Evolutionary conservation across 2,113 vertebrate genomes (phyloP).

Genomic region (Pelodiscus sinensis): DNA sequence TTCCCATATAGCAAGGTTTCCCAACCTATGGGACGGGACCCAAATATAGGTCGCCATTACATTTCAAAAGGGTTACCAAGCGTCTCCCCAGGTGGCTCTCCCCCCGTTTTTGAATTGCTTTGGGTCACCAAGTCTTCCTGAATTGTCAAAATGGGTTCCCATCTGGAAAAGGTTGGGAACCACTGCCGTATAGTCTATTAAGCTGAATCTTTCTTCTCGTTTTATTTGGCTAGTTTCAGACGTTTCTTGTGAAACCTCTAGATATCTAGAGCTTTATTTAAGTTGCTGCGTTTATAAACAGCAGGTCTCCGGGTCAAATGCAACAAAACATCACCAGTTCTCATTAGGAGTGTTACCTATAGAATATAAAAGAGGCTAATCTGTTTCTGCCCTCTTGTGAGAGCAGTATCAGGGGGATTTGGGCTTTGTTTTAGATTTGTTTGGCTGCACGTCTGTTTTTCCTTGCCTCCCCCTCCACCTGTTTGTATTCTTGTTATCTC

Average conservation of each 20-base stretch:
- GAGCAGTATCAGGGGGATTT: background rate
- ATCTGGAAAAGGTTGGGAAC: no score
- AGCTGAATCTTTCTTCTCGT: background rate
- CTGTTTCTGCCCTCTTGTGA: background rate
- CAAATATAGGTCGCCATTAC: no score
- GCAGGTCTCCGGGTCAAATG: rapidly evolving
- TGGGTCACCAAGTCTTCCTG: no score
- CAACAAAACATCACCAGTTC: background rate
- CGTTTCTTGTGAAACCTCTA: background rate
- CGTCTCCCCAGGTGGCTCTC: no score
- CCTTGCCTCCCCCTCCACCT: background rate
- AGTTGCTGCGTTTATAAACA: background rate
- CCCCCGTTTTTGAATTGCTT: no score
- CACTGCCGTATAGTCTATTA: rapidly evolving
- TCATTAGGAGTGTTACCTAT: rapidly evolving
- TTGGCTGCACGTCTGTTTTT: background rate
- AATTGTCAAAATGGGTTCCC: no score
- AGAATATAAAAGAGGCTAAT: background rate
- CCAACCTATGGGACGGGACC: no score
- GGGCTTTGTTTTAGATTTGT: background rate
- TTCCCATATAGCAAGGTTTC: no score
- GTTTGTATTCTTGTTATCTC: background rate
- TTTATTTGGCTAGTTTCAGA: background rate
- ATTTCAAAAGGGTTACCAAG: no score
- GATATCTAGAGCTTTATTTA: background rate